Base-by-base conservation (phyloP, 2,797 vertebrate species). In the Pipistrellus pygmaeus region DNA sequence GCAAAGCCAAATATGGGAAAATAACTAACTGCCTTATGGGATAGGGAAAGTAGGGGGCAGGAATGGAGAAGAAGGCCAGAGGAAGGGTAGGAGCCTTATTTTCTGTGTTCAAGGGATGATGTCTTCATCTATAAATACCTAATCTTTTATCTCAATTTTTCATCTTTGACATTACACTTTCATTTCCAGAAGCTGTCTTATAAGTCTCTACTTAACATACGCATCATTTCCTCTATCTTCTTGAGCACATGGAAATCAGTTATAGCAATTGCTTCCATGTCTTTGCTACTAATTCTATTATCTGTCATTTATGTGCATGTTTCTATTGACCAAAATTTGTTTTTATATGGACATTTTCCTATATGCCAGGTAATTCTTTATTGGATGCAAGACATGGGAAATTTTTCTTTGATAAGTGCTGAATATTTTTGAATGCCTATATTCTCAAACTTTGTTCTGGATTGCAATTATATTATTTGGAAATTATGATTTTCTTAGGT, bases 101-200 rank as follows among this genome's bases (percentile, higher is more conserved):
- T 87, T 27, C 25, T 77, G 6, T 17, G 32, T 62, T 92, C 10
- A 51, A 30, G 32, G 27, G 25, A 48, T 88, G 5, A 23, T 18
- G 9, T 73, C 27, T 73, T 51, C 32, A 25, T 51, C 32, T 17
- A 4, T 72, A 77, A 21, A 27, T 71, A 60, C 21, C 48, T 44
- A 71, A 55, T 71, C 8, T 75, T 44, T 90, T 72, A 75, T 51
- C n/a, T 18, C 71, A 64, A 83, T n/a, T 91, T 75, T 91, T 75
- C 69, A 51, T 9, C 27, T 76, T 66, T 66, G 48, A 85, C 21
- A 46, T 30, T 68, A 6, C 25, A 68, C 27, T 38, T 86, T 60
- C 41, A 64, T 7, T 64, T 71, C 25, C 25, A 85, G 25, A 69
- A 57, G 48, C 64, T 75, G 20, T 55, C 25, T 44, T 44, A 46